Evolutionary conservation across 2,797 vertebrate genomes (phyloP).

Genomic region (Gorsachius magnificus): DNA sequence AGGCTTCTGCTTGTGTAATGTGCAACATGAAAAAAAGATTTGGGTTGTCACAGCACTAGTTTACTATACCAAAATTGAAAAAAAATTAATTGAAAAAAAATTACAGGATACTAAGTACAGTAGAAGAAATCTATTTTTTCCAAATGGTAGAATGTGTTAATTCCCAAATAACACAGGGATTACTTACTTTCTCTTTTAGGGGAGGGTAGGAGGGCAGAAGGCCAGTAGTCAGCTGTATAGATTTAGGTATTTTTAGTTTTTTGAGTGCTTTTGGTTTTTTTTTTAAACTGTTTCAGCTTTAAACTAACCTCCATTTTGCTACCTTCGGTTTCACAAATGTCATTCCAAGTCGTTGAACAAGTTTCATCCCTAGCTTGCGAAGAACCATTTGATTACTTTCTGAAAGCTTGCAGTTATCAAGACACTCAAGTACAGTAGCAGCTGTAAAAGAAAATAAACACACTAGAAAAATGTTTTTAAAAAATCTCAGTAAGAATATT

Average conservation of each 20-base stretch:
- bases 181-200: background rate
- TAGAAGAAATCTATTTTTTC: background rate
- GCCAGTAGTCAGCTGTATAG: background rate
- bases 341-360: constrained; percentile 91
- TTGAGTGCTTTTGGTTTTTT: background rate
- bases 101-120: background rate
- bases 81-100: background rate
- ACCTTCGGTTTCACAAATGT: constrained; percentile 92
- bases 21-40: background rate
- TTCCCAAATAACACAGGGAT: background rate
- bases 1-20: constrained; percentile 12
- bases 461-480: background rate
- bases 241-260: background rate
- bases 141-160: background rate
- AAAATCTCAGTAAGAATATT: background rate
- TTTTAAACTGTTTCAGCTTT: background rate
- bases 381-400: constrained; percentile 88
- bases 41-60: background rate
- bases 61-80: background rate
- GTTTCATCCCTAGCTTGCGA: constrained; percentile 90
- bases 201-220: background rate
- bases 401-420: constrained; percentile 83
- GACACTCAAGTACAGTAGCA: constrained; percentile 81
- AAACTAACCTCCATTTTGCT: constrained; percentile 91
- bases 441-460: constrained; percentile 73